A percentile compares a stretch with the other conserved stretches of the same genome.
Evolutionary conservation across 2,797 vertebrate genomes (phyloP).

Genomic region (Schizopygopsis pylzovi): DNA sequence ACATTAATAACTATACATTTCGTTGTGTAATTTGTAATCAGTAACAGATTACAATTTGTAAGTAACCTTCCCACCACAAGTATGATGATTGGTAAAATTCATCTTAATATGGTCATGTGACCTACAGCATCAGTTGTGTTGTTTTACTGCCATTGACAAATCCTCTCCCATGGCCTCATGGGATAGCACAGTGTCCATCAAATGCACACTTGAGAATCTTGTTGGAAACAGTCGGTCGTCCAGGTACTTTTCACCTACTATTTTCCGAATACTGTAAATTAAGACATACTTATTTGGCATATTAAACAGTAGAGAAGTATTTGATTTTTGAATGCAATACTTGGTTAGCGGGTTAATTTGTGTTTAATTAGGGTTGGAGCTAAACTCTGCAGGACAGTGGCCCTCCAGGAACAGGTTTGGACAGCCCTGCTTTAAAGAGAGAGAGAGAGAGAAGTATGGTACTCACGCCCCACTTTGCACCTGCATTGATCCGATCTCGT

Average conservation of each 20-base stretch:
- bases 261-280: not conserved
- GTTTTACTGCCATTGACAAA: not conserved
- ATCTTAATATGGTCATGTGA: not conserved
- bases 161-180: not conserved
- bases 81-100: not conserved
- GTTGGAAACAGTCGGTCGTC: not conserved
- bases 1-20: not conserved
- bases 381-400: not conserved
- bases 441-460: constrained; percentile 20
- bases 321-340: not conserved
- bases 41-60: not conserved
- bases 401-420: not conserved
- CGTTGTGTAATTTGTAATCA: not conserved
- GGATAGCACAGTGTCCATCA: not conserved
- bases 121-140: not conserved
- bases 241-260: not conserved
- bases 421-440: not conserved
- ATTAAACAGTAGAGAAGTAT: not conserved
- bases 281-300: not conserved
- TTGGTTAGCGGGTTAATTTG: not conserved
- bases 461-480: constrained; percentile 91
- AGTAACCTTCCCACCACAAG: not conserved
- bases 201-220: not conserved
- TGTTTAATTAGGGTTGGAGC: not conserved
- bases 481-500: constrained; percentile 96